Percentiles rank a stretch among this genome's conserved stretches.
Conservation (phyloP, 2,888 invertebrate genomes). For the Molanna angustata region DNA sequence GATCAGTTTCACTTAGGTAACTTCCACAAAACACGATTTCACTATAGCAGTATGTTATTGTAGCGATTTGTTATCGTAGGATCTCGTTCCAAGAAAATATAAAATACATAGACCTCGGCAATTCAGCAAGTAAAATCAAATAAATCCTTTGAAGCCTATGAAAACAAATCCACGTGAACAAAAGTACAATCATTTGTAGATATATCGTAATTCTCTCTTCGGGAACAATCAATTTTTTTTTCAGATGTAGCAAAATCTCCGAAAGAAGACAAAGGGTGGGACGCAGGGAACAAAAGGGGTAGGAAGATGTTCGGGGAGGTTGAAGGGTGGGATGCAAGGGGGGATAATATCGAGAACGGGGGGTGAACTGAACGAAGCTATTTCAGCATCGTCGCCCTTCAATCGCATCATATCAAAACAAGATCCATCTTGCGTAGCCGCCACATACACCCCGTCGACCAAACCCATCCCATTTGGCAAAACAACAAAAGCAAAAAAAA, state of each 20-base stretch:
- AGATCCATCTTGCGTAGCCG: conserved; percentile 39
- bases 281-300: conserved; percentile 5
- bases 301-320: neutral
- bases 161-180: too few species aligned
- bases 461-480: conserved; percentile 11
- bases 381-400: conserved; percentile 32
- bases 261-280: conserved; percentile 28
- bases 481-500: conserved; percentile 29
- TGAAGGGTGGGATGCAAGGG: too few species aligned
- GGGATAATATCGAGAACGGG: too few species aligned
- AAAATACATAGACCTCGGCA: too few species aligned
- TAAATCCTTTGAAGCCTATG: too few species aligned
- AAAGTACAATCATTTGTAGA: conserved; percentile 12
- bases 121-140: too few species aligned
- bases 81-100: too few species aligned
- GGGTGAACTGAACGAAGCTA: conserved; percentile 28
- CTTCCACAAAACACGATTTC: too few species aligned
- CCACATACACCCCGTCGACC: conserved; percentile 7
- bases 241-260: conserved; percentile 22
- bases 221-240: conserved; percentile 12
- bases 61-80: too few species aligned
- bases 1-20: too few species aligned
- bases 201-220: conserved; percentile 13
- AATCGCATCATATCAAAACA: conserved; percentile 43
- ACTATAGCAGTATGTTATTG: too few species aligned